A percentile compares a stretch with the other conserved stretches of the same genome.
Evolutionary conservation across 2,888 invertebrate genomes (phyloP).

Genomic region (Eudasyphora cyanicolor): DNA sequence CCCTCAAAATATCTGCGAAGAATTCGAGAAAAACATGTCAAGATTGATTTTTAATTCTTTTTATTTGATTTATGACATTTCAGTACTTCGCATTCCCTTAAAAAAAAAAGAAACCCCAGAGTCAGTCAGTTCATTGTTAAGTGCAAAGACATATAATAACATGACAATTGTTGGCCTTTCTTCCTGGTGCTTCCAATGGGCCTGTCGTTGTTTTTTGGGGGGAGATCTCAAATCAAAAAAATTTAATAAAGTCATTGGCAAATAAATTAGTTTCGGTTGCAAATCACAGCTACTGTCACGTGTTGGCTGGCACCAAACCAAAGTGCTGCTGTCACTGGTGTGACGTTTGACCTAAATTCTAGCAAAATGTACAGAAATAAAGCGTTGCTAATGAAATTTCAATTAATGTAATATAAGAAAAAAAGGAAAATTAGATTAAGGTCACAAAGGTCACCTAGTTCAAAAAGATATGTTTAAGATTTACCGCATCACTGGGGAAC

Average conservation of each 20-base stretch:
- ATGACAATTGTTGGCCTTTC: not conserved
- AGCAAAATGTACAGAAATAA: too few species aligned
- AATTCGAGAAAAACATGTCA: not conserved
- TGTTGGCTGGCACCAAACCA: not conserved
- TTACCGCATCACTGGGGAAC: too few species aligned
- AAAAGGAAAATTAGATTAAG: too few species aligned
- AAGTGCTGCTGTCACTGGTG: too few species aligned
- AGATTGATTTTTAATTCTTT: not conserved
- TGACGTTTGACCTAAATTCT: too few species aligned
- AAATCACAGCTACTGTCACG: not conserved
- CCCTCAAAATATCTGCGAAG: not conserved
- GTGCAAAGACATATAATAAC: not conserved
- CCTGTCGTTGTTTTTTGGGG: not conserved
- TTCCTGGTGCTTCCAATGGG: not conserved
- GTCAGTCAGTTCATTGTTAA: not conserved
- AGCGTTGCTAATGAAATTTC: too few species aligned
- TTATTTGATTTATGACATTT: not conserved
- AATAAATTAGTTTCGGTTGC: not conserved
- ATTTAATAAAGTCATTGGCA: conserved; percentile 7
- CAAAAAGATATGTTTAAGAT: too few species aligned
- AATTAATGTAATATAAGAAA: too few species aligned
- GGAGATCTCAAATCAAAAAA: not conserved
- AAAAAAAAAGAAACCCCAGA: too few species aligned
- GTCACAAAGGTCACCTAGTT: too few species aligned
- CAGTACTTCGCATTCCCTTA: not conserved